Evolutionary conservation across 2,888 invertebrate genomes (phyloP).

Genomic region (Oscheius sp.): DNA sequence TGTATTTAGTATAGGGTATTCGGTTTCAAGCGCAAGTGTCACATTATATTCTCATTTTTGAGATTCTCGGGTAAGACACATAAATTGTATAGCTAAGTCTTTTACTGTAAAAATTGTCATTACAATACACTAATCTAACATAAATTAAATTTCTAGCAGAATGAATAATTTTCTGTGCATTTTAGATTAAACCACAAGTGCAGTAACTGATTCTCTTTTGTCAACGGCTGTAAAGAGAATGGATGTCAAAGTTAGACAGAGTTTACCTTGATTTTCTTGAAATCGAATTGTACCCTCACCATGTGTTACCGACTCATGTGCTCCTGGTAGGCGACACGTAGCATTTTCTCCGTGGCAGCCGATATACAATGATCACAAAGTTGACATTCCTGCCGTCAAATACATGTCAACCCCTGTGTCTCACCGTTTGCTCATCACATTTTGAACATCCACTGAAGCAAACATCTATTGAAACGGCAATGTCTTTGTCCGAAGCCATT

Average conservation of each 20-base stretch:
- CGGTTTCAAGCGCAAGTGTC: no score
- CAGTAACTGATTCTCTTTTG: constrained; percentile 79
- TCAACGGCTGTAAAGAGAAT: constrained; percentile 40
- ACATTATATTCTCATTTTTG: background rate
- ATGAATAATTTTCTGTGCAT: constrained; percentile 81
- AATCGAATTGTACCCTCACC: constrained; percentile 74
- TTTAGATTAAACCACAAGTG: constrained; percentile 88
- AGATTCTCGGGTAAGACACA: background rate
- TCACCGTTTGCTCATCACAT: constrained; percentile 12
- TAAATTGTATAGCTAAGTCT: background rate
- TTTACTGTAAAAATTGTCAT: background rate
- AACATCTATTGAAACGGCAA: background rate
- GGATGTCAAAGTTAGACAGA: background rate
- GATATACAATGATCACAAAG: constrained; percentile 83
- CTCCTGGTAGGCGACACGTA: constrained; percentile 82
- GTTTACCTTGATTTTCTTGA: constrained; percentile 73
- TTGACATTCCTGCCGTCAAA: constrained; percentile 75
- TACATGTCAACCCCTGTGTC: background rate
- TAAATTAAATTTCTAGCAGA: constrained; percentile 76
- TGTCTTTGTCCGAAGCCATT: constrained; percentile 14
- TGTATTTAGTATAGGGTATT: background rate
- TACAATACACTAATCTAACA: background rate
- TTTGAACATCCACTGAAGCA: background rate
- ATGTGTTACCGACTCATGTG: constrained; percentile 83
- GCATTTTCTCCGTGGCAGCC: constrained; percentile 74